A percentile compares a stretch with the other conserved stretches of the same genome.
These are phyloP conservation scores for Sepioteuthis lessoniana DNA, from an alignment of 2,888 invertebrate species.

Conservation along the genomic window DNA sequence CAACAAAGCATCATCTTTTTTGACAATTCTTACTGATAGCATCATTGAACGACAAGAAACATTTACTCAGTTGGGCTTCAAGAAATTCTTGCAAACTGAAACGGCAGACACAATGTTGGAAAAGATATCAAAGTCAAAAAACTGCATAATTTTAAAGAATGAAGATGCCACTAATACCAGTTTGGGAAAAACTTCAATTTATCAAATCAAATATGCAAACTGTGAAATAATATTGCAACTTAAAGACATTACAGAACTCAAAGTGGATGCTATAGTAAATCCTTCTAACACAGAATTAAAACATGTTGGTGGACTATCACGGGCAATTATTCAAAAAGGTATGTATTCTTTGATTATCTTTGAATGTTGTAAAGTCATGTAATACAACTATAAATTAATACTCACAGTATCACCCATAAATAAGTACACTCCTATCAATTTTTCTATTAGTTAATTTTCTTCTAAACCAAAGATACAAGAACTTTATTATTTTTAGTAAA, in stretches of 20 bases:
- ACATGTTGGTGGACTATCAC: conserved; percentile 58
- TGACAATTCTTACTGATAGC: not conserved
- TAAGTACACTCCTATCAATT: too few relatives aligned
- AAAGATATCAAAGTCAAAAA: conserved; percentile 40
- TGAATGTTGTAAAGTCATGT: not conserved
- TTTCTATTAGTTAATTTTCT: too few relatives aligned
- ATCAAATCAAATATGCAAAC: not conserved
- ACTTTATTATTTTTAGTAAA: too few relatives aligned
- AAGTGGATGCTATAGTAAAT: conserved; percentile 58
- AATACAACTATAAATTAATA: too few relatives aligned
- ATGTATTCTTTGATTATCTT: not conserved
- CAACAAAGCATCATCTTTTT: not conserved
- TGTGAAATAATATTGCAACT: not conserved
- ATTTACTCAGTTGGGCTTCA: conserved; percentile 51
- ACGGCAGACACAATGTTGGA: conserved; percentile 50
- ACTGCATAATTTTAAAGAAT: conserved; percentile 46
- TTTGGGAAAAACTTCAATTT: conserved; percentile 24
- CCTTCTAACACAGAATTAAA: conserved; percentile 57
- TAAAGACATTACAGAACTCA: conserved; percentile 54
- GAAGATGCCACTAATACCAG: not conserved
- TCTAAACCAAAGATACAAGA: too few relatives aligned
- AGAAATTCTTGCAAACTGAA: conserved; percentile 48
- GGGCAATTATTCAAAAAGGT: conserved; percentile 56
- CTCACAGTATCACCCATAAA: too few relatives aligned
- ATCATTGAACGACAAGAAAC: conserved; percentile 50